phyloP scores from a whole-genome alignment of 2,888 invertebrate genomes.

The Reticulitermes lucifugus region DNA sequence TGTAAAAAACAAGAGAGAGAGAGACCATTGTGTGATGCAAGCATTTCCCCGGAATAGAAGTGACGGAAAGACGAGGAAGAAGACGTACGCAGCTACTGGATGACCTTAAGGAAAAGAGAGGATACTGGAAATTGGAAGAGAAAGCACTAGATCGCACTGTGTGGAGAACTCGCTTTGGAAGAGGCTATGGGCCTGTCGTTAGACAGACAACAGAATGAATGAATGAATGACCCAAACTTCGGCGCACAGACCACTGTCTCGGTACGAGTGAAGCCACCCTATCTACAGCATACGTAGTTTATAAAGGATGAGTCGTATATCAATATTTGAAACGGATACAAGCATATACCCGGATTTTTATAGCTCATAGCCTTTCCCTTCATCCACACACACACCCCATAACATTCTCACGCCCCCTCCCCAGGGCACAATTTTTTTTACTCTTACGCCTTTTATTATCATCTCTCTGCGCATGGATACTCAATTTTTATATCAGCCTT shows the following conservation, averaged over 20 bases:
- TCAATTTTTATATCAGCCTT: neutral
- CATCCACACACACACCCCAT: neutral
- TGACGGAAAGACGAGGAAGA: too few relatives aligned
- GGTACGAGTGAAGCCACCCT: neutral
- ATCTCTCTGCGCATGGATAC: neutral
- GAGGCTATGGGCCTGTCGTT: too few relatives aligned
- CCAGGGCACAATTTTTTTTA: neutral
- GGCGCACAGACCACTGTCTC: conserved; percentile 19
- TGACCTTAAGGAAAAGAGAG: too few relatives aligned
- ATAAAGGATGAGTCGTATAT: conserved; percentile 41
- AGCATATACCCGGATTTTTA: conserved; percentile 38
- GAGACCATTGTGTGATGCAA: conserved; percentile 6
- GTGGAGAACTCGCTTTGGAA: too few relatives aligned
- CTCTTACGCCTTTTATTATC: neutral
- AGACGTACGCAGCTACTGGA: too few relatives aligned
- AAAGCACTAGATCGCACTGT: too few relatives aligned
- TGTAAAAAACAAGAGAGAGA: neutral
- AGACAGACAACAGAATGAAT: too few relatives aligned
- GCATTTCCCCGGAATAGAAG: neutral
- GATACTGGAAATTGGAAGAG: too few relatives aligned
- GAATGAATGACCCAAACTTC: neutral
- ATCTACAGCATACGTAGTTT: conserved; percentile 16
- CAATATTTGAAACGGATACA: conserved; percentile 41
- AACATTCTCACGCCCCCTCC: conserved; percentile 33
- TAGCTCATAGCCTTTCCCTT: conserved; percentile 30